phyloP scores from a whole-genome alignment of 2,888 invertebrate genomes.

The Protodeltote pygarga region DNA sequence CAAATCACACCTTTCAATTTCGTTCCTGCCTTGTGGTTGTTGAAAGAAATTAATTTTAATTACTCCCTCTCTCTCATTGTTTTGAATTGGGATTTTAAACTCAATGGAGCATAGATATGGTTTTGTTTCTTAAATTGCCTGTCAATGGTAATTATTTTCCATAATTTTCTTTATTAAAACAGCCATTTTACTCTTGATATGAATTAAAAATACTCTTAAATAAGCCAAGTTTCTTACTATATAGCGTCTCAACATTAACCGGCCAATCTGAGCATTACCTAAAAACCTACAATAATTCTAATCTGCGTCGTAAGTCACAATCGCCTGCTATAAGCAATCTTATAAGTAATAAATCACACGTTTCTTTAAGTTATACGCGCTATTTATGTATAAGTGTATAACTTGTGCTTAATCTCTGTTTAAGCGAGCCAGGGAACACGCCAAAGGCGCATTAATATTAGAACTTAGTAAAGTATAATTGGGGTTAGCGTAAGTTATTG shows the following conservation, averaged over 20 bases:
- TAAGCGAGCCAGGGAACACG: conserved; percentile 72
- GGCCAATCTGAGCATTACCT: conserved; percentile 18
- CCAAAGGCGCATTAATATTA: conserved; percentile 82
- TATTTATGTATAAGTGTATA: conserved; percentile 56
- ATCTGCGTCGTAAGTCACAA: conserved; percentile 34
- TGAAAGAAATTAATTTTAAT: conserved; percentile 49
- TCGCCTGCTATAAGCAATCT: conserved; percentile 52
- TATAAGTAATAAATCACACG: conserved; percentile 56
- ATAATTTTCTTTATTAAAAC: not conserved
- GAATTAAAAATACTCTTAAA: too few relatives aligned
- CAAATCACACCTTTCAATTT: conserved; percentile 50
- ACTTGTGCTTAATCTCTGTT: conserved; percentile 76
- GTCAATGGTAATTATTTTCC: not conserved
- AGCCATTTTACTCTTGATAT: too few relatives aligned
- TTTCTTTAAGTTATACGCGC: conserved; percentile 53
- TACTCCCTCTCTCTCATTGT: conserved; percentile 31
- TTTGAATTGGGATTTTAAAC: conserved; percentile 15
- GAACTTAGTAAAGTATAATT: conserved; percentile 66
- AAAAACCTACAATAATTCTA: conserved; percentile 36
- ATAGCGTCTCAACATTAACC: conserved; percentile 7
- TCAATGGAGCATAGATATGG: conserved; percentile 5
- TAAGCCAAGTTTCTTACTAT: too few relatives aligned
- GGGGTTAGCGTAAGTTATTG: conserved; percentile 15
- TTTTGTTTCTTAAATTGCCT: conserved; percentile 10
- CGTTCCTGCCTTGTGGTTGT: conserved; percentile 34